These are phyloP conservation scores for Lasius platythorax DNA, from an alignment of 2,888 invertebrate species.

Conservation along the genomic window DNA sequence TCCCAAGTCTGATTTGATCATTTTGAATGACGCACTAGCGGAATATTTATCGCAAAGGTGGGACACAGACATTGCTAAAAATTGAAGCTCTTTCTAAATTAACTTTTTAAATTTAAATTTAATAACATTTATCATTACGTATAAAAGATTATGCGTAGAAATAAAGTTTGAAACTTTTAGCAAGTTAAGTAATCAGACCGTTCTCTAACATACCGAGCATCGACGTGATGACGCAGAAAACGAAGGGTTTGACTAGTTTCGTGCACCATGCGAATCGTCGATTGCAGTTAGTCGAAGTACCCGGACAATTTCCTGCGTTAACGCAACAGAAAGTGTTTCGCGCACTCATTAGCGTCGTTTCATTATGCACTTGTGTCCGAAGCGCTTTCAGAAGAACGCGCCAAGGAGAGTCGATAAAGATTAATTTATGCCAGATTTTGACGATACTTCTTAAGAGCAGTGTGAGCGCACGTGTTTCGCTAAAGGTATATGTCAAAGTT, in stretches of 20 bases:
- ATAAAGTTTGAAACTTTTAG: not conserved
- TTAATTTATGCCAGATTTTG: constrained; percentile 21
- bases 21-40: constrained; percentile 76
- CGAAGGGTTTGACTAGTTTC: constrained; percentile 78
- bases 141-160: not conserved
- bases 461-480: constrained; percentile 15
- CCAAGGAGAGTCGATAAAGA: not conserved
- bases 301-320: constrained; percentile 77
- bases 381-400: not conserved
- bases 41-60: constrained; percentile 83
- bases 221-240: constrained; percentile 81
- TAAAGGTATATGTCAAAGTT: not conserved
- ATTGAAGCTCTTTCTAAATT: not conserved
- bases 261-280: constrained; percentile 74
- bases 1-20: constrained; percentile 79
- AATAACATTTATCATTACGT: not conserved
- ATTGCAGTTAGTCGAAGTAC: constrained; percentile 63
- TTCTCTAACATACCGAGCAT: constrained; percentile 77
- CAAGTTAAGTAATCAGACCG: not conserved
- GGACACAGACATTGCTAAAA: constrained; percentile 81
- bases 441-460: not conserved
- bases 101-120: not conserved
- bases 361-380: constrained; percentile 42
- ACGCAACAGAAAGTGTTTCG: constrained; percentile 77
- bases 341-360: constrained; percentile 76